Base-by-base conservation (phyloP, 1,140 invertebrate species). In the Habropoda laboriosa region DNA sequence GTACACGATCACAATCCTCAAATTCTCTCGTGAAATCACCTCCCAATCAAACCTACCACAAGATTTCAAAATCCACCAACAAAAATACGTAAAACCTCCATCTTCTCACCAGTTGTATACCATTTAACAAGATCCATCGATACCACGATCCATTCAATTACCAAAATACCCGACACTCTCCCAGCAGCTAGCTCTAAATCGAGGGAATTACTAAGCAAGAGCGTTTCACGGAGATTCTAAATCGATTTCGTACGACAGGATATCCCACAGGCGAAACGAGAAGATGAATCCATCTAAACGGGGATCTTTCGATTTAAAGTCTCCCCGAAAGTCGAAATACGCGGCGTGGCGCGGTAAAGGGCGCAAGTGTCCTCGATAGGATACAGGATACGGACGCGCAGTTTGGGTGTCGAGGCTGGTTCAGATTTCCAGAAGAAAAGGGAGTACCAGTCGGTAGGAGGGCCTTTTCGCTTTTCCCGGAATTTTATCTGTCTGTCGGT, bases 401-500 rank as follows among this genome's bases (percentile, higher is more conserved):
- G 79, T 68, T 84, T 68, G 78, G 38, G 40, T 30, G 80, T 32
- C 53, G 61, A 38, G 64, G 32, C 35, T 67, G 68, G 73, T 79
- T 84, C 83, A 74, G 55, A 67, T 85, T 86, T 82, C 83, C 74
- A 81, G 83, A 86, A 75, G 78, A 63, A 83, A 85, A 76, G 82
- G 78, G 83, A 13, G 57, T 30, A 67, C 18, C 42, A 80, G 81
- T 82, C 82, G 83, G 82, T 75, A n/a, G 82, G 76, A 79, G 88
- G 86, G 79, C 79, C 83, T 89, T 87, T 87, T 90, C 88, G 87
- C 83, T 70, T 89, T 88, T 89, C 80, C 79, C 82, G 86, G 86
- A 91, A 90, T 90, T 89, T 89, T 88, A 90, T 90, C 89, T 87
- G 89, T 90, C 89, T 89, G 87, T 55, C 82, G 49, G 57, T 73